Base-by-base conservation (phyloP, 2,113 vertebrate species). In the Cyanoderma ruficeps region DNA sequence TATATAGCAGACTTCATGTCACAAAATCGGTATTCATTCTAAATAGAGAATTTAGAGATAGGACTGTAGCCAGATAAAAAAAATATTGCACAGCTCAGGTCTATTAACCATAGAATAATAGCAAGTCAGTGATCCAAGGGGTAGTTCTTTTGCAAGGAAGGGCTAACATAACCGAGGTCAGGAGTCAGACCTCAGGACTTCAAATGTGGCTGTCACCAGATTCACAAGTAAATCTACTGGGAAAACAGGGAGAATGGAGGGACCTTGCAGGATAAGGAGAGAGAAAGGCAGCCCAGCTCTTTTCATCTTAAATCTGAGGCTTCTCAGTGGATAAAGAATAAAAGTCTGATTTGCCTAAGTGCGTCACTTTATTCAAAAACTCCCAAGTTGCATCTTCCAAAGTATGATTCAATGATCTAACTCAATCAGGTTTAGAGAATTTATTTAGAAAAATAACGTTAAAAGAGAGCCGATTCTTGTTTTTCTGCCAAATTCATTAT, bases 21-120 rank as follows among this genome's bases (percentile, higher is more conserved):
- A 98, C 97, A 98, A 97, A 97, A 98, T 98, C 96, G 93, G 97
- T 97, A 97, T 97, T 97, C 97, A 98, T 97, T 98, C 94, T 98
- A 97, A 97, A 98, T 55, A 96, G 97, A 98, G 97, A 98, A 97
- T 97, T 96, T 97, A 97, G 93, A 97, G 96, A 97, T 97, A 97
- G 91, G 97, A 96, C 70, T 57, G 91, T 91, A 96, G 97, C 96
- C 94, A 98, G 96, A 95, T 96, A 94, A 97, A 97, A 97, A 94
- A 97, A 97, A 97, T 93, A 98, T 95, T 97, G 96, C 95, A 94
- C 93, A 88, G 95, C 97, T 98, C 94, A 96, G 97, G 93, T 93
- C 97, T 98, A 97, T 98, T 98, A 98, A 97, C 95, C 93, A 90
- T 89, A 90, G 95, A 97, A 98, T 97, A 98, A 98, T 97, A 97